Evolutionary conservation across 1,140 invertebrate species (phyloP).

Genomic region (Stenopsyche tienmushanensis): DNA sequence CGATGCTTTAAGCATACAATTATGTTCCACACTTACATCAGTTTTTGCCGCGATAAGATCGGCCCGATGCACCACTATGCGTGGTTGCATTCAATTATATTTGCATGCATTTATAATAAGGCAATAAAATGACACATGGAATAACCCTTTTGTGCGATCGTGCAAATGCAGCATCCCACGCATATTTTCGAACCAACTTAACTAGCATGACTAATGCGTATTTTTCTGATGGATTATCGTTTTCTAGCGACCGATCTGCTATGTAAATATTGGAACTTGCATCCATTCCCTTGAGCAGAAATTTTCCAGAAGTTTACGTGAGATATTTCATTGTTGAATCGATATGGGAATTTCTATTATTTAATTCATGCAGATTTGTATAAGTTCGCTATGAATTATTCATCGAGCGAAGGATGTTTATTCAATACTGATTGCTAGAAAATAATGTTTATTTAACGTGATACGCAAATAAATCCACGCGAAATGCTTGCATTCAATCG

Average conservation of each 20-base stretch:
- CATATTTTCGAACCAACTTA: not conserved
- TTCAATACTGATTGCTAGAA: too few relatives aligned
- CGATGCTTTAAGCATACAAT: not conserved
- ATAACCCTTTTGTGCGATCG: constrained; percentile 15
- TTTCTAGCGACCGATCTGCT: not conserved
- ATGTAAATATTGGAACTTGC: not conserved
- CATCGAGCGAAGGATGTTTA: too few relatives aligned
- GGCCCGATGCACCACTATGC: not conserved
- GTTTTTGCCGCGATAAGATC: not conserved
- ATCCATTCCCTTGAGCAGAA: not conserved
- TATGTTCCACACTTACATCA: not conserved
- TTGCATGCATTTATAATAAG: not conserved
- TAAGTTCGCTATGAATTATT: too few relatives aligned
- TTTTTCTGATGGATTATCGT: too few relatives aligned
- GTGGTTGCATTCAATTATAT: not conserved
- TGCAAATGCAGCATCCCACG: constrained; percentile 8
- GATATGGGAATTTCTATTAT: not conserved
- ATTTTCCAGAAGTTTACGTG: not conserved
- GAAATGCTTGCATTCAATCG: too few relatives aligned
- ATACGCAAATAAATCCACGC: too few relatives aligned
- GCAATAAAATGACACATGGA: not conserved
- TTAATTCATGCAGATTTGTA: not conserved
- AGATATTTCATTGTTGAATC: not conserved
- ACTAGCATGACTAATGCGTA: not conserved
- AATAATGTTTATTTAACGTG: too few relatives aligned